A percentile compares a stretch with the other conserved stretches of the same genome.
Evolutionary conservation across 2,888 invertebrate genomes (phyloP).

Genomic region (Eristalinus sepulchralis): DNA sequence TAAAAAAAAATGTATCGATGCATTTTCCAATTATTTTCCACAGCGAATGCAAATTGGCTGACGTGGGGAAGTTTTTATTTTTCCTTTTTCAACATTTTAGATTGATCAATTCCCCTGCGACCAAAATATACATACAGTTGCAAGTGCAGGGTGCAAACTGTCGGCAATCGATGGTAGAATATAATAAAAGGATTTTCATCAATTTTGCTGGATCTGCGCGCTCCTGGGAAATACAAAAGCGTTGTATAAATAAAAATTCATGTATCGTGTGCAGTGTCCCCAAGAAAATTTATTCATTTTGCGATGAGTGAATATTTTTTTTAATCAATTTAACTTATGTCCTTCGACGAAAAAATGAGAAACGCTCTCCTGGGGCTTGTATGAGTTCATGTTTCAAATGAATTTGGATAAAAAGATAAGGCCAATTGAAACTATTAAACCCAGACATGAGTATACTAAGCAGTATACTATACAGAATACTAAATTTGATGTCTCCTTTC

Average conservation of each 20-base stretch:
- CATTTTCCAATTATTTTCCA: constrained; percentile 31
- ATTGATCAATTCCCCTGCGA: constrained; percentile 36
- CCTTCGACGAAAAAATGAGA: not conserved
- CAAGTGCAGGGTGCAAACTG: not conserved
- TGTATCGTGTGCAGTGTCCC: not conserved
- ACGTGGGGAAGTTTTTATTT: not conserved
- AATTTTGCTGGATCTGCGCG: constrained; percentile 34
- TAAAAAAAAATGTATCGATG: constrained; percentile 23
- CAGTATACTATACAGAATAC: too few relatives aligned
- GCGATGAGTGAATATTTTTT: constrained; percentile 1
- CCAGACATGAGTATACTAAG: too few relatives aligned
- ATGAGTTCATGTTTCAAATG: too few relatives aligned
- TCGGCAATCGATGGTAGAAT: not conserved
- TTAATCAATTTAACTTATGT: constrained; percentile 35
- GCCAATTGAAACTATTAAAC: too few relatives aligned
- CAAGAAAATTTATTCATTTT: constrained; percentile 16
- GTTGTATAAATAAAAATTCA: not conserved
- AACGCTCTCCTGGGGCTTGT: not conserved
- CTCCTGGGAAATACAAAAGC: constrained; percentile 21
- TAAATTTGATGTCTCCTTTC: too few relatives aligned
- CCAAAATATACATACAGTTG: constrained; percentile 35
- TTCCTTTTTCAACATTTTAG: constrained; percentile 16
- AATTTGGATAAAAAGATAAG: too few relatives aligned
- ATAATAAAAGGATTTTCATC: constrained; percentile 18
- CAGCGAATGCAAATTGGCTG: constrained; percentile 42